Evolutionary conservation across 2,797 vertebrate species (phyloP).

Genomic region (Gambusia yucatana): DNA sequence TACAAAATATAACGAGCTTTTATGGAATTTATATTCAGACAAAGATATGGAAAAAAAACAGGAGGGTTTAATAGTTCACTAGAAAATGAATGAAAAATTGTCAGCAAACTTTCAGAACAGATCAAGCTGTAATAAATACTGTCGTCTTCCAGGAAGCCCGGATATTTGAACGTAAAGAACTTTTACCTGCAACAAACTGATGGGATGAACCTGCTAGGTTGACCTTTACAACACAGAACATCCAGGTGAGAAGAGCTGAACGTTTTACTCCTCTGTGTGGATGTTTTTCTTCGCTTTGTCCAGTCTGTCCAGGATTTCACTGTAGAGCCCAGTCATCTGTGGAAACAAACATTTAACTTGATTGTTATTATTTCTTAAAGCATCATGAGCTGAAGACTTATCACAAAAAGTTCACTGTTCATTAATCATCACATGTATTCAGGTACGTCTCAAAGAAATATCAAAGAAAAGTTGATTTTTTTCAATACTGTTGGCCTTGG

Average conservation of each 20-base stretch:
- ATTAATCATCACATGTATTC: neutral
- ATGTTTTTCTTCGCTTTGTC: conserved; percentile 79
- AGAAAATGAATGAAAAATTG: neutral
- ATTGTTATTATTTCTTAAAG: neutral
- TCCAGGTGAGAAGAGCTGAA: neutral
- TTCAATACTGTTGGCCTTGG: neutral
- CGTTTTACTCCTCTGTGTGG: conserved; percentile 51
- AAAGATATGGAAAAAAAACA: neutral
- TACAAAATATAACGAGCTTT: neutral
- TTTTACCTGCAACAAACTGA: conserved; percentile 17
- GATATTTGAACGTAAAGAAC: conserved; percentile 5
- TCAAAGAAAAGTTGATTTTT: neutral
- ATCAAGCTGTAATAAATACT: conserved; percentile 4
- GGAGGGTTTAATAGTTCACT: neutral
- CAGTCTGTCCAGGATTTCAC: conserved; percentile 85
- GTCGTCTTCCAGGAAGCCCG: neutral
- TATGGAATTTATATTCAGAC: neutral
- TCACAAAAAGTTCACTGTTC: neutral
- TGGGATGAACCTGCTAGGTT: neutral
- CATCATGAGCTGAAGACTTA: neutral
- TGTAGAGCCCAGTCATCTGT: conserved; percentile 89
- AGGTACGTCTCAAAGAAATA: neutral
- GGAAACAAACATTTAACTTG: conserved; percentile 30
- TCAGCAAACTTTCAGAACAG: neutral
- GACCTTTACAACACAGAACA: neutral